Evolutionary conservation across 1,140 invertebrate species (phyloP), one percentile per base, ranked within the genome.

Genomic region (Melitaea cinxia): DNA sequence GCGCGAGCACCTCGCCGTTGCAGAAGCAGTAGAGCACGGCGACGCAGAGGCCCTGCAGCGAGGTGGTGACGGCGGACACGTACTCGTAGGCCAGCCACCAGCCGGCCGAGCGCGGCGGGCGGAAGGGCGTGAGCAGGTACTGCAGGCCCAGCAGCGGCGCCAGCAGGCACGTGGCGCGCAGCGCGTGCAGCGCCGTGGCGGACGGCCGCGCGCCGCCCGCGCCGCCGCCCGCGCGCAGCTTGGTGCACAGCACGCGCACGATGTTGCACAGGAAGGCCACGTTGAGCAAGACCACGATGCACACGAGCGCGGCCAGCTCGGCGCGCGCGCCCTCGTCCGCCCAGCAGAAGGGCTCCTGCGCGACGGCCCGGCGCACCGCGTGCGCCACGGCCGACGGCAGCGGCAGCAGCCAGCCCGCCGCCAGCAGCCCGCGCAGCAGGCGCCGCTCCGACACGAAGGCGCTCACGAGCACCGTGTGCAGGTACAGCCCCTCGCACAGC

Each of bases 1-100:
- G 95, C 17, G 95, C 94, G 75, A 96, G 94, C 91, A 98, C 97
- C 94, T 98, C 97, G 65, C 97, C 97, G 82, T 99, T 99, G 91
- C 95, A 97, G 92, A 98, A 99, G 85, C 98, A 99, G 90, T 98
- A 98, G 6, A 99, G 93, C 23, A 97, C 93, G 10, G 97, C 96
- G 10, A 99, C 97, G 78, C 95, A 96, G 26, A 98, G 93, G 56
- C 98, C 98, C 96, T 99, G 98, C 81, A 97, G 95, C 47, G 97
- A 98, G 30, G 95, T 95, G 14, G 95, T 95, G 62, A 97, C 91
- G 42, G 97, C 97, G 5, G 96, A 95, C 60, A 96, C 92, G 65
- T 96, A 93, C 80, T 97, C 96, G 89, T 99, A 98, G 53, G 94
- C 91, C 52, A 93, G 91, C 85, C 96, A 95, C 92, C 94, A 95